Conservation (phyloP, 2,888 invertebrate genomes). For the Neoaliturus tenellus region DNA sequence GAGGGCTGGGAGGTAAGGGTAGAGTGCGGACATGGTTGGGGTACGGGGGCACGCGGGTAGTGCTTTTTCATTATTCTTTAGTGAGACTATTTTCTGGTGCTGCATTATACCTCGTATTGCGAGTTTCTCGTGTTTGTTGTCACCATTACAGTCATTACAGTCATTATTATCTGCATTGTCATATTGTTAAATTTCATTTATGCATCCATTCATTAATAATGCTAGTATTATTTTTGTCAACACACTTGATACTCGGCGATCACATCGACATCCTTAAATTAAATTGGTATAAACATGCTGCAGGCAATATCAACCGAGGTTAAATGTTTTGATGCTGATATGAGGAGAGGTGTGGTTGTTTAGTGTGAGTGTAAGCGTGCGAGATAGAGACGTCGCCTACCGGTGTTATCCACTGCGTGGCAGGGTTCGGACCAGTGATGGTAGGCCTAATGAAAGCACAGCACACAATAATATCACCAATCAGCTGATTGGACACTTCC, state of each 20-base stretch:
- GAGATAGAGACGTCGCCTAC: background rate
- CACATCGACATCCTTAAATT: too few species aligned
- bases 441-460: slow-evolving; percentile 11
- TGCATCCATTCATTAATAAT: too few species aligned
- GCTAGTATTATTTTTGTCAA: too few species aligned
- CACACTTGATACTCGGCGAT: too few species aligned
- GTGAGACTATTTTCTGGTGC: background rate
- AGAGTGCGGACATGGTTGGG: background rate
- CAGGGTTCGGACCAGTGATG: background rate
- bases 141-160: background rate
- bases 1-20: background rate
- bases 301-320: background rate
- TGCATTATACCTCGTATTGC: background rate
- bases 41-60: background rate
- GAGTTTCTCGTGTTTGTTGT: background rate
- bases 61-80: slow-evolving; percentile 3
- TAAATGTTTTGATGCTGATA: background rate
- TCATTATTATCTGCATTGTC: too few species aligned
- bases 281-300: too few species aligned
- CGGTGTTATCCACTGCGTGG: slow-evolving; percentile 1
- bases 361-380: background rate
- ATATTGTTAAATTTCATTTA: too few species aligned
- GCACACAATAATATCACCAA: background rate
- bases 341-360: background rate
- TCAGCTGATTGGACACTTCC: slow-evolving; percentile 28